A percentile compares a stretch with the other conserved stretches of the same genome.
Conservation (phyloP, 2,888 invertebrate genomes). For the Plagiodera versicolora region DNA sequence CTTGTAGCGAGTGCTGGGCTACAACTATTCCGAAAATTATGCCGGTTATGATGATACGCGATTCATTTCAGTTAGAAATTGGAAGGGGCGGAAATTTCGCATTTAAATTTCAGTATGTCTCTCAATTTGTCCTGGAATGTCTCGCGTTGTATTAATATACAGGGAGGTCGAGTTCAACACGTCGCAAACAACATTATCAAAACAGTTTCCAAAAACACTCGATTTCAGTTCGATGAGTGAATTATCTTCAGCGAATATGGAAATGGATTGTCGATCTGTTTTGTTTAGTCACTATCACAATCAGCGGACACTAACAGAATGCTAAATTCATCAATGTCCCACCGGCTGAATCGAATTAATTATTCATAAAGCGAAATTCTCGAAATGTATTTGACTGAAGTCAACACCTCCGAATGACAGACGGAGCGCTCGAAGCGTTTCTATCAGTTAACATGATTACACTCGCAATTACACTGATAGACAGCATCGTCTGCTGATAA, state of each 20-base stretch:
- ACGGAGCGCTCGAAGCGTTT: neutral
- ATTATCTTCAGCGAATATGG: too few relatives aligned
- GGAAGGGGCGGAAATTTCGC: too few relatives aligned
- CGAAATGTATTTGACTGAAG: neutral
- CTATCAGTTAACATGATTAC: constrained; percentile 13
- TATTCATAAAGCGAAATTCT: neutral
- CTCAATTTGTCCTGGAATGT: neutral
- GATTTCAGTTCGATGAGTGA: too few relatives aligned
- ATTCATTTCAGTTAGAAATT: neutral
- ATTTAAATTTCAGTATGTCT: neutral
- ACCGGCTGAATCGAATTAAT: neutral
- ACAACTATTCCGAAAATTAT: neutral
- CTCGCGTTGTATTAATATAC: neutral
- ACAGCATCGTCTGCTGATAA: constrained; percentile 20
- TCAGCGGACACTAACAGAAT: neutral
- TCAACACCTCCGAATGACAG: neutral
- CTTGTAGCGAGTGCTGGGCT: neutral
- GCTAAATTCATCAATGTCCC: neutral
- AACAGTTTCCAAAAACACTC: too few relatives aligned
- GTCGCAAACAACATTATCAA: too few relatives aligned
- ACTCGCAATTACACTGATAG: constrained; percentile 20
- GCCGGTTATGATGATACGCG: neutral
- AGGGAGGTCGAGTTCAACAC: too few relatives aligned
- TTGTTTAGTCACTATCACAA: neutral
- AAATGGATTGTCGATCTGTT: too few relatives aligned